Conservation (phyloP, 2,797 vertebrate genomes). For the Spheniscus humboldti region DNA sequence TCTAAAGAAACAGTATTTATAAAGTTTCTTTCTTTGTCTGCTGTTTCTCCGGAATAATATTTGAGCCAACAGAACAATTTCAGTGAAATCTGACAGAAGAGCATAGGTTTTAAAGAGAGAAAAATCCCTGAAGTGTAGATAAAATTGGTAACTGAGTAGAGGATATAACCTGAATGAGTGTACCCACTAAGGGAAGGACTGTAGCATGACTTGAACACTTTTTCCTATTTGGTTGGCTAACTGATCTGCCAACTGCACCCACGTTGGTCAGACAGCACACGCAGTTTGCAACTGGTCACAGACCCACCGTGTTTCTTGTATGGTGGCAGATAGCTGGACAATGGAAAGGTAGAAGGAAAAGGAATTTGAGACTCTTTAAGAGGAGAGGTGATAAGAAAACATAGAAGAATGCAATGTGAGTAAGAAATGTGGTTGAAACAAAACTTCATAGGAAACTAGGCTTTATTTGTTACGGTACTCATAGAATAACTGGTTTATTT, state of each 20-base stretch:
- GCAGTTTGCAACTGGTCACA: background rate
- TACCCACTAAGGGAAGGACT: background rate
- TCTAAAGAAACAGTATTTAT: background rate
- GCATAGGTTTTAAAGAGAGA: background rate
- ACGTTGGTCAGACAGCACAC: background rate
- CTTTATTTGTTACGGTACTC: background rate
- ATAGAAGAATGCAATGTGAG: background rate
- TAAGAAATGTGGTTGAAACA: background rate
- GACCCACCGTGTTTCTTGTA: background rate
- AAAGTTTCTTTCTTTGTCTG: background rate
- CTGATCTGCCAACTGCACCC: background rate
- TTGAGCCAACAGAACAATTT: background rate
- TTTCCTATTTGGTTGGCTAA: background rate
- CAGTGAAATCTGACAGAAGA: background rate
- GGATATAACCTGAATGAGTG: no score
- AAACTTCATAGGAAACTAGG: background rate
- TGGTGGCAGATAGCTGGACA: background rate
- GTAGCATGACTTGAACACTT: background rate
- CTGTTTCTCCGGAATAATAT: background rate
- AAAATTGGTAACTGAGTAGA: background rate
- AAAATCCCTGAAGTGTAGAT: background rate
- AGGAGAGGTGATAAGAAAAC: background rate
- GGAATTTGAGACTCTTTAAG: no score
- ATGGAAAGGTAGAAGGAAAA: background rate
- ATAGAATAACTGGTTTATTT: background rate